Percentiles rank a stretch among this genome's conserved stretches.
Conservation (phyloP, 2,888 invertebrate species). For the Yponomeuta malinellus region DNA sequence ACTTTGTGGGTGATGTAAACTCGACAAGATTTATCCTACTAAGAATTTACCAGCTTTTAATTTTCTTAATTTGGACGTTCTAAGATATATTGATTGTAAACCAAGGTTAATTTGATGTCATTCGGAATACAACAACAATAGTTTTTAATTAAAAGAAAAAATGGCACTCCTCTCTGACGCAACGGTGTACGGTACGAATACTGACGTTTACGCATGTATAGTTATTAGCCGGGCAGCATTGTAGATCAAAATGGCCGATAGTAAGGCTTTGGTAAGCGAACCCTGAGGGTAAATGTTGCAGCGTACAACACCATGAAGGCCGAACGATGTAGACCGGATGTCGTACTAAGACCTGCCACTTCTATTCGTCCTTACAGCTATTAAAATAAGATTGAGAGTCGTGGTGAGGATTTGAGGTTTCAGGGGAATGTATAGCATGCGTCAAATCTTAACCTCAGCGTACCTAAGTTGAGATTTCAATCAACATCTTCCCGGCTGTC, state of each 20-base stretch:
- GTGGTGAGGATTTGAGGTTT: background rate
- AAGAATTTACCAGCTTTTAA: too few relatives aligned
- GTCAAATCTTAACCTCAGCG: background rate
- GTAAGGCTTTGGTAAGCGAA: constrained; percentile 39
- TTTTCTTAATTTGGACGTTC: too few relatives aligned
- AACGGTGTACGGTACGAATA: constrained; percentile 26
- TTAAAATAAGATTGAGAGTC: background rate
- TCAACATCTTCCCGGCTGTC: constrained; percentile 3
- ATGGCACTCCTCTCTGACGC: constrained; percentile 10
- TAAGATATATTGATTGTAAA: too few relatives aligned
- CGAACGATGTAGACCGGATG: constrained; percentile 12
- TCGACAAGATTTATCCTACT: too few relatives aligned
- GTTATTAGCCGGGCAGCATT: constrained; percentile 23
- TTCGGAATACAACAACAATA: background rate
- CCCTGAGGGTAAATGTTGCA: constrained; percentile 40
- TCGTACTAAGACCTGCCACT: background rate
- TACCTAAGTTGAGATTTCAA: constrained; percentile 1
- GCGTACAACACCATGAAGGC: constrained; percentile 10
- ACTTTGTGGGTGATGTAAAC: too few relatives aligned
- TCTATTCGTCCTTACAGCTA: background rate
- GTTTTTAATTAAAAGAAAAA: background rate
- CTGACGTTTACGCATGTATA: constrained; percentile 16
- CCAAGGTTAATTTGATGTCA: background rate
- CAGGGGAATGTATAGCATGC: background rate
- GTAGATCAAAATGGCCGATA: constrained; percentile 49